A percentile compares a stretch with the other conserved stretches of the same genome.
Evolutionary conservation across 2,797 vertebrate genomes (phyloP).

Genomic region (Champsocephalus gunnari): DNA sequence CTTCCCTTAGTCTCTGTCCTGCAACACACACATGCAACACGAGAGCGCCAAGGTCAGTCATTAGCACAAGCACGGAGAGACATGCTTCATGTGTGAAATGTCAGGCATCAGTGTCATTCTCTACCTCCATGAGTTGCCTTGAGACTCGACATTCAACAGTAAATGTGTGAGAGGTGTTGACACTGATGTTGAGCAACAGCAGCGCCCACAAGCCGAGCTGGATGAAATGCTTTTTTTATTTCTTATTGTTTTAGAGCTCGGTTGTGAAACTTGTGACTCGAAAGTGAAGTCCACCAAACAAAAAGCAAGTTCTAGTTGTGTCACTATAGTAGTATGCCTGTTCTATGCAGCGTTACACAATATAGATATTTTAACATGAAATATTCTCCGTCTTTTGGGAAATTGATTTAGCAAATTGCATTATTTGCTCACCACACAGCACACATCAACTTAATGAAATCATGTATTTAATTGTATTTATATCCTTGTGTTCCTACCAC

Average conservation of each 20-base stretch:
- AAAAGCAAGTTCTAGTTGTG: slow-evolving; percentile 50
- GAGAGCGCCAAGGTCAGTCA: slow-evolving; percentile 48
- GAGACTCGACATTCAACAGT: slow-evolving; percentile 73
- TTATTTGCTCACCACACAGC: background rate
- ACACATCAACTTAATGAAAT: background rate
- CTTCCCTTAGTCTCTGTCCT: slow-evolving; percentile 54
- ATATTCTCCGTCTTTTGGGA: slow-evolving; percentile 46
- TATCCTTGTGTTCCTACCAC: background rate
- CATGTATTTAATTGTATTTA: background rate
- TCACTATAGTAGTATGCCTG: slow-evolving; percentile 41
- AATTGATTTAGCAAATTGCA: slow-evolving; percentile 15
- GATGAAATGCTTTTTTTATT: slow-evolving; percentile 27
- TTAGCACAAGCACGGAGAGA: slow-evolving; percentile 63
- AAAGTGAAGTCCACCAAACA: slow-evolving; percentile 44
- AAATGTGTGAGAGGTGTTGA: slow-evolving; percentile 56
- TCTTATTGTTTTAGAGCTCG: background rate
- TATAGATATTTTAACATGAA: slow-evolving; percentile 71
- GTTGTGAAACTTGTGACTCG: slow-evolving; percentile 62
- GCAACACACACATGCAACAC: slow-evolving; percentile 20
- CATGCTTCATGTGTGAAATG: slow-evolving; percentile 61
- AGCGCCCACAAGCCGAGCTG: slow-evolving; percentile 11
- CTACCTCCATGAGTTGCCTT: slow-evolving; percentile 28
- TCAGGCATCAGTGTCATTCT: slow-evolving; percentile 41
- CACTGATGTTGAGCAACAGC: slow-evolving; percentile 24
- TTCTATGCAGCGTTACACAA: slow-evolving; percentile 59